Conservation (phyloP, 2,888 invertebrate genomes). For the Rhaphigaster nebulosa region DNA sequence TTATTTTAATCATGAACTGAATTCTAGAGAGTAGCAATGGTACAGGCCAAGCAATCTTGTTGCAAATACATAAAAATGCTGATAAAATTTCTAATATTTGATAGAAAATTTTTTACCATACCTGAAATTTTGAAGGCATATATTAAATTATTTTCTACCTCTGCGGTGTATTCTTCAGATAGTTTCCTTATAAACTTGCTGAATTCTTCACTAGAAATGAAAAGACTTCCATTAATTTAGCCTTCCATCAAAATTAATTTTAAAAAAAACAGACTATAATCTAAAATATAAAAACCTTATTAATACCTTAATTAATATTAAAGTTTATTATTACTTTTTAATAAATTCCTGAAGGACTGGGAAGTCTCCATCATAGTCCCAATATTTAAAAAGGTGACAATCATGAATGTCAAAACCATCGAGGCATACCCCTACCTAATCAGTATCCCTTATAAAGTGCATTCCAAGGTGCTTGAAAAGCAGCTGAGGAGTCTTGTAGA, state of each 20-base stretch:
- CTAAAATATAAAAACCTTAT: not conserved
- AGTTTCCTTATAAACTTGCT: not conserved
- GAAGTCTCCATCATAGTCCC: too few species aligned
- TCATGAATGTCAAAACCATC: too few species aligned
- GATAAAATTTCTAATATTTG: not conserved
- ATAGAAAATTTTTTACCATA: not conserved
- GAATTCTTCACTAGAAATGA: conserved; percentile 35
- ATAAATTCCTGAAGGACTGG: too few species aligned
- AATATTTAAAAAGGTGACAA: too few species aligned
- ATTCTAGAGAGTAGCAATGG: not conserved
- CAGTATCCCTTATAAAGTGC: too few species aligned
- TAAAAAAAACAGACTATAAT: not conserved
- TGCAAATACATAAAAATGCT: too few species aligned
- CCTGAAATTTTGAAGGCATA: conserved; percentile 30
- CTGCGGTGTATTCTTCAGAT: conserved; percentile 6
- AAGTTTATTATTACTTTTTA: too few species aligned
- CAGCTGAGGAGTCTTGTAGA: too few species aligned
- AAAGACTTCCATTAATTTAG: not conserved
- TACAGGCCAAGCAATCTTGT: too few species aligned
- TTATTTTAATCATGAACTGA: not conserved
- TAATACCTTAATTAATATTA: too few species aligned
- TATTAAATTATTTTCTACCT: conserved; percentile 50
- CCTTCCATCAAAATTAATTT: not conserved
- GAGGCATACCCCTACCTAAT: too few species aligned
- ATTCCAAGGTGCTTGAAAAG: too few species aligned